A percentile compares a stretch with the other conserved stretches of the same genome.
Conservation (phyloP, 2,797 vertebrate species). For the Margarornis squamiger region DNA sequence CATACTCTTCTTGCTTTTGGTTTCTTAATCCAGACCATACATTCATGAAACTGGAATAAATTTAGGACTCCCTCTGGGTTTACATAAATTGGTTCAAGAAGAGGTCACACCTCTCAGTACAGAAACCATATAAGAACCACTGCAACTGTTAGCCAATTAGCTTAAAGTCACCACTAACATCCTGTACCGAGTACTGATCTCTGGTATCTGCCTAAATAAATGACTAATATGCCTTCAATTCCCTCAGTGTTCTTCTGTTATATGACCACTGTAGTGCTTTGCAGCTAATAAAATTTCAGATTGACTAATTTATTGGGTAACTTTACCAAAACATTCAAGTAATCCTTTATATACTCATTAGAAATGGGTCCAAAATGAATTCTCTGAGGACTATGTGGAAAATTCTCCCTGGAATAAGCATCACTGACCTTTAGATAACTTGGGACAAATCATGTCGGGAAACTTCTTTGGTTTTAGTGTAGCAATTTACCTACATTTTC, state of each 20-base stretch:
- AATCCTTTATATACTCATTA: constrained; percentile 65
- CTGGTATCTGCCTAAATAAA: constrained; percentile 62
- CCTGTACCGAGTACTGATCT: constrained; percentile 41
- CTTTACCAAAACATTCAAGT: constrained; percentile 75
- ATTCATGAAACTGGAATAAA: constrained; percentile 58
- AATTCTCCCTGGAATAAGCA: constrained; percentile 56
- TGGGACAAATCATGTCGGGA: constrained; percentile 55
- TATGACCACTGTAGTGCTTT: constrained; percentile 48
- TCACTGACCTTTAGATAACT: constrained; percentile 62
- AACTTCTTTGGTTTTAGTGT: constrained; percentile 69
- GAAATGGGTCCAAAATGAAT: constrained; percentile 40
- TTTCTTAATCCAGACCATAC: constrained; percentile 55
- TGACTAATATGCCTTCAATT: constrained; percentile 42
- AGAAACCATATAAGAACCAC: constrained; percentile 55
- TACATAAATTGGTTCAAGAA: constrained; percentile 68
- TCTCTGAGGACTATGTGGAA: constrained; percentile 52
- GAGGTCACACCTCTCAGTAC: constrained; percentile 56
- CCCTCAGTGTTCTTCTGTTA: constrained; percentile 47
- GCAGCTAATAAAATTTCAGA: constrained; percentile 73
- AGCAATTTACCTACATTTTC: constrained; percentile 70
- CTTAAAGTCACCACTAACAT: constrained; percentile 61
- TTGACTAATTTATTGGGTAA: constrained; percentile 69
- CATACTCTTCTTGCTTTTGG: neutral
- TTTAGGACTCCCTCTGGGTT: constrained; percentile 58
- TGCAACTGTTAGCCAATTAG: constrained; percentile 72